phyloP scores from a whole-genome alignment of 2,888 invertebrate genomes.

The Diabrotica balteata region DNA sequence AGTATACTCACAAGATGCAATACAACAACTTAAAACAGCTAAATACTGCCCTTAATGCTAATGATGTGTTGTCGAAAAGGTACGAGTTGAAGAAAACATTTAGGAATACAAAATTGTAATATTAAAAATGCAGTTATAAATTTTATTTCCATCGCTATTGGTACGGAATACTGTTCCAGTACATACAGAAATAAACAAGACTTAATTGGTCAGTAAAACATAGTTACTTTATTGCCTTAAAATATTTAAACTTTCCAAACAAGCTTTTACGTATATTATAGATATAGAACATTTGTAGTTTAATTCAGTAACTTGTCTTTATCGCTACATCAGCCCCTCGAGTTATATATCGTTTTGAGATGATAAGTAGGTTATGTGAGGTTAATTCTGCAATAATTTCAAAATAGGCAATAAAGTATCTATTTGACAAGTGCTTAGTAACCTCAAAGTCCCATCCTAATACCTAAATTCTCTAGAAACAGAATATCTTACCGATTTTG shows the following conservation, averaged over 20 bases:
- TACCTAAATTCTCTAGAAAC: neutral
- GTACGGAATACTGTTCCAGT: constrained; percentile 24
- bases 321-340: no score
- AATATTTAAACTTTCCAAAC: no score
- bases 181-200: constrained; percentile 1
- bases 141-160: constrained; percentile 9
- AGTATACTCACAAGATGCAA: no score
- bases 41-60: constrained; percentile 11
- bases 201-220: neutral
- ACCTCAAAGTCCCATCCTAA: neutral
- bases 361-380: no score
- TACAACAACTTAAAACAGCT: no score
- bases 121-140: constrained; percentile 16
- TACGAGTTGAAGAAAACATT: constrained; percentile 9
- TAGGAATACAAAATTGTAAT: constrained; percentile 9
- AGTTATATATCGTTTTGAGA: no score
- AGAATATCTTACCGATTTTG: constrained; percentile 42
- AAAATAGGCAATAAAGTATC: neutral
- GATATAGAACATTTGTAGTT: no score
- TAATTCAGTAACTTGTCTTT: no score
- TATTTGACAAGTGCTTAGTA: neutral
- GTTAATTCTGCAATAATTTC: no score
- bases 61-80: constrained; percentile 20
- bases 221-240: no score
- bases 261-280: no score